Conservation (phyloP, 2,797 vertebrate genomes). For the Syngnathus acus region DNA sequence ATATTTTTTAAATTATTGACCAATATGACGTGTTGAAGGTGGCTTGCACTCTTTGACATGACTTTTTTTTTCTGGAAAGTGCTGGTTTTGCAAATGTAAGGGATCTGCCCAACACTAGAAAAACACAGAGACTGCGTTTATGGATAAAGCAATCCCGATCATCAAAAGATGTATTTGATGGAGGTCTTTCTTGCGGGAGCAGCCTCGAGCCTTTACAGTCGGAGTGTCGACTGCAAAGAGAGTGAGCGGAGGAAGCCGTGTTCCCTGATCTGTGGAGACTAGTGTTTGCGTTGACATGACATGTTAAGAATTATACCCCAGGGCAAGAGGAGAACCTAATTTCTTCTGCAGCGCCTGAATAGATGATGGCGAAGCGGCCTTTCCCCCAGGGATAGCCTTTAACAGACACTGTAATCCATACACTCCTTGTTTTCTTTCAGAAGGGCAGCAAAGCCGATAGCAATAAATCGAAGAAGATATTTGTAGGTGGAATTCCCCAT, state of each 20-base stretch:
- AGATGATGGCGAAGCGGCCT: constrained; percentile 58
- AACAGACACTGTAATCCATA: constrained; percentile 57
- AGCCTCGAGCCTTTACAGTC: constrained; percentile 32
- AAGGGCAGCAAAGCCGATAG: constrained; percentile 96
- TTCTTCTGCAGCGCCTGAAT: constrained; percentile 59
- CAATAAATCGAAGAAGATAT: constrained; percentile 99
- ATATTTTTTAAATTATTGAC: no score
- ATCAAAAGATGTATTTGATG: constrained; percentile 33
- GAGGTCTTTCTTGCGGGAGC: constrained; percentile 29
- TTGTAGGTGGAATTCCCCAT: constrained; percentile 99
- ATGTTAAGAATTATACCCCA: constrained; percentile 66
- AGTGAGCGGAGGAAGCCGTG: constrained; percentile 44
- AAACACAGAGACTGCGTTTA: no score
- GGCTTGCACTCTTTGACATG: no score
- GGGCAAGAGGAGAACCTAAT: constrained; percentile 60
- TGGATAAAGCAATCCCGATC: no score
- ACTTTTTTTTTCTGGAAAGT: no score
- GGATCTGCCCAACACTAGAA: no score
- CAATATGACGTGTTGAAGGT: no score
- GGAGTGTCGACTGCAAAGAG: constrained; percentile 31
- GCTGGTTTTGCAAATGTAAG: no score
- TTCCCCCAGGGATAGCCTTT: constrained; percentile 40
- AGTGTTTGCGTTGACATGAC: constrained; percentile 67
- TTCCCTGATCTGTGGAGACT: constrained; percentile 57
- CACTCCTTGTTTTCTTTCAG: constrained; percentile 75